These are phyloP conservation scores for Monochamus saltuarius DNA, from an alignment of 1,140 invertebrate genomes.

Conservation along the genomic window DNA sequence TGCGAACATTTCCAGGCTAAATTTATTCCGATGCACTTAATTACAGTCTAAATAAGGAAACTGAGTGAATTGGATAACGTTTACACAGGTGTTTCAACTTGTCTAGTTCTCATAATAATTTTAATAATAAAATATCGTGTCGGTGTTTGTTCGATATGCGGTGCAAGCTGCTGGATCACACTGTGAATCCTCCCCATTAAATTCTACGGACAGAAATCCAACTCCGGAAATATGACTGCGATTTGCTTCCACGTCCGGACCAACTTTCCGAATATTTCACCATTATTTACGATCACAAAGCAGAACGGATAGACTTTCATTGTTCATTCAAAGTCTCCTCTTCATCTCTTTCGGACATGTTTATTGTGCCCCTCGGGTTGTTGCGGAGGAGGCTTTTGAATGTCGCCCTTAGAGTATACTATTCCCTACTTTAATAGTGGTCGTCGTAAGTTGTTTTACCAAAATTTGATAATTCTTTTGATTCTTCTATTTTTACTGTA, in stretches of 20 bases:
- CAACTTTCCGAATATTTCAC: conserved; percentile 42
- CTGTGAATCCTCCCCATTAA: conserved; percentile 8
- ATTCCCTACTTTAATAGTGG: too few relatives aligned
- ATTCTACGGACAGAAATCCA: conserved; percentile 22
- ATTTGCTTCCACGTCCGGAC: conserved; percentile 37
- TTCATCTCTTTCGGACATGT: conserved; percentile 9
- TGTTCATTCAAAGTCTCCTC: conserved; percentile 20
- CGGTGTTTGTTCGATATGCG: conserved; percentile 34
- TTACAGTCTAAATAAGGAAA: too few relatives aligned
- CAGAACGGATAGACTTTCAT: conserved; percentile 32
- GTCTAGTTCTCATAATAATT: conserved; percentile 35
- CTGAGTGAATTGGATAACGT: background rate
- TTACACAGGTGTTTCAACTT: conserved; percentile 23
- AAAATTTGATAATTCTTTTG: too few relatives aligned
- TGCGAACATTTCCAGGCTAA: too few relatives aligned
- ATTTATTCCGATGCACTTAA: too few relatives aligned
- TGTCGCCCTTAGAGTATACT: too few relatives aligned
- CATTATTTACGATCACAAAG: conserved; percentile 37
- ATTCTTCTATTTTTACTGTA: too few relatives aligned
- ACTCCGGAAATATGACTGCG: conserved; percentile 41
- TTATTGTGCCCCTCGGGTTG: too few relatives aligned
- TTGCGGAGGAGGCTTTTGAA: too few relatives aligned
- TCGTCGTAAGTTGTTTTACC: too few relatives aligned
- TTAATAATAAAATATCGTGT: conserved; percentile 32
- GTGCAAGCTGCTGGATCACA: conserved; percentile 31